phyloP scores from a whole-genome alignment of 2,113 vertebrate species.

The Gymnogyps californianus region DNA sequence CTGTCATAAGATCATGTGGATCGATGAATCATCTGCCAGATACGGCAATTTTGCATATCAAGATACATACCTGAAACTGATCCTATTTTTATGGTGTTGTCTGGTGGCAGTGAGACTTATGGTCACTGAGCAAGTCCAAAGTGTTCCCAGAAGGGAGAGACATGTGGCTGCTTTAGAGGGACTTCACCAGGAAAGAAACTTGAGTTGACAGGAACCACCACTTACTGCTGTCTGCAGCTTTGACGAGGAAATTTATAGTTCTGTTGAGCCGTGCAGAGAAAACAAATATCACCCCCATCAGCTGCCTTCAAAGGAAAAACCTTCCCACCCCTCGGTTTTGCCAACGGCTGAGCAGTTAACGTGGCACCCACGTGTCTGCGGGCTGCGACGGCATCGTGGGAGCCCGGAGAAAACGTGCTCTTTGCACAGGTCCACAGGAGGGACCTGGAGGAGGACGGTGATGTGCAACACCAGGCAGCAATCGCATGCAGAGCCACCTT shows the following conservation, averaged over 20 bases:
- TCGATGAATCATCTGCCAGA: neutral
- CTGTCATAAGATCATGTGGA: neutral
- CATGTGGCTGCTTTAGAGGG: neutral
- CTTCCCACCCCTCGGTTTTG: neutral
- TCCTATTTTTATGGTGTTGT: neutral
- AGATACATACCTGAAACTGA: neutral
- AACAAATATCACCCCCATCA: neutral
- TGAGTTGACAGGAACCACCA: neutral
- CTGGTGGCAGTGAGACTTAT: neutral
- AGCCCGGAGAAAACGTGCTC: rapidly evolving
- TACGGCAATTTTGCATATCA: rapidly evolving
- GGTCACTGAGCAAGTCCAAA: neutral
- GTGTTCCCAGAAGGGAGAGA: neutral
- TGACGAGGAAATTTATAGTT: neutral
- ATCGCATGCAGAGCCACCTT: rapidly evolving
- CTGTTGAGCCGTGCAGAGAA: constrained; percentile 8
- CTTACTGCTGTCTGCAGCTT: neutral
- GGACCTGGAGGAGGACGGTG: neutral
- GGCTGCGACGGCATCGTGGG: rapidly evolving
- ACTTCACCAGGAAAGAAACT: neutral
- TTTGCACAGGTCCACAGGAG: rapidly evolving
- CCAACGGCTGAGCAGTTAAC: neutral
- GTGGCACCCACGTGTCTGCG: rapidly evolving
- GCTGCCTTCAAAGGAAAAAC: neutral
- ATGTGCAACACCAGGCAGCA: neutral